These are phyloP conservation scores for Choloepus hoffmanni DNA, from an alignment of 2,113 vertebrate genomes.

Conservation along the genomic window DNA sequence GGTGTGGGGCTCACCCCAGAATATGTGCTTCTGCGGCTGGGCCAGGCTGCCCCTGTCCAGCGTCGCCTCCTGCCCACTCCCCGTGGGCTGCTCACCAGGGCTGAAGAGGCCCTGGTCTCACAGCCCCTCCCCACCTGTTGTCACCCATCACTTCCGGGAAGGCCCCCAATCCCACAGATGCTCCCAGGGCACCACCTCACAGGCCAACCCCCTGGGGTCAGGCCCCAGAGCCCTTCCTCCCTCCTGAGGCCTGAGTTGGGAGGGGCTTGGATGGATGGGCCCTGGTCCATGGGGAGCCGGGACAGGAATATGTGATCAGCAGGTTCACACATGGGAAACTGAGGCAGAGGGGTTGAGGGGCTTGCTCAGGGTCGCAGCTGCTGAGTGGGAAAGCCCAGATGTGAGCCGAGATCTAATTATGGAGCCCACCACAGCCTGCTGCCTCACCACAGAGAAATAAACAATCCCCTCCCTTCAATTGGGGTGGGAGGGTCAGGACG, in stretches of 20 bases:
- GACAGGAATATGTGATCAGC: background rate
- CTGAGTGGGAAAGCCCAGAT: background rate
- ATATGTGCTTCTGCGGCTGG: too few relatives aligned
- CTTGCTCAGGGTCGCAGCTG: background rate
- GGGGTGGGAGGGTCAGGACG: background rate
- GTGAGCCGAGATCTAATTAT: background rate
- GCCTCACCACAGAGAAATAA: background rate
- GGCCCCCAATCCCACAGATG: background rate
- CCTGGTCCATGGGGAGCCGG: background rate
- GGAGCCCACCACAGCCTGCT: background rate
- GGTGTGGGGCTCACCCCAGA: background rate
- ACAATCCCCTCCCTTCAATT: background rate
- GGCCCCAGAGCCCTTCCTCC: background rate
- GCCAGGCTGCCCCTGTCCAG: background rate
- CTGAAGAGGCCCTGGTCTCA: too few relatives aligned
- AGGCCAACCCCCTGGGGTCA: background rate
- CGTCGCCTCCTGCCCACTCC: background rate
- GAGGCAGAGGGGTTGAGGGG: background rate
- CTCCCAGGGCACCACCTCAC: background rate
- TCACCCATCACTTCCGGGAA: background rate
- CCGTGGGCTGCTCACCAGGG: too few relatives aligned
- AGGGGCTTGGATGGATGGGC: background rate
- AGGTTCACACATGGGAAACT: background rate
- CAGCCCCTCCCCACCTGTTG: background rate
- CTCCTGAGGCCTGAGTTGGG: background rate